These are phyloP conservation scores for Polyommatus icarus DNA, from an alignment of 2,888 invertebrate genomes.

Conservation along the genomic window DNA sequence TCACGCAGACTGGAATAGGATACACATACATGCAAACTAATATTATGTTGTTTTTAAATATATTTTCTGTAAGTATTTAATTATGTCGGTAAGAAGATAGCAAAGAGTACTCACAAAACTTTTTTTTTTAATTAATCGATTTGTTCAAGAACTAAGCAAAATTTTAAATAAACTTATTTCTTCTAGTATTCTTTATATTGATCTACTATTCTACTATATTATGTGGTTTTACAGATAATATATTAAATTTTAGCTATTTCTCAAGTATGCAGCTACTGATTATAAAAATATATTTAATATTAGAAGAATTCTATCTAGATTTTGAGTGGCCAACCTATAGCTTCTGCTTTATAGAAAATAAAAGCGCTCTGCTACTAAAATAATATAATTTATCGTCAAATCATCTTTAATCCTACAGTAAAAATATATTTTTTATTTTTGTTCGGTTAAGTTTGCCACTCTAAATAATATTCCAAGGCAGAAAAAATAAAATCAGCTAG, in stretches of 20 bases:
- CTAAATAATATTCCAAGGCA: neutral
- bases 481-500: slow-evolving; percentile 9
- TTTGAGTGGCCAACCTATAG: neutral
- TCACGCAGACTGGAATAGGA: neutral
- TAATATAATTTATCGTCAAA: too few species aligned
- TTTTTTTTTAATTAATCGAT: neutral
- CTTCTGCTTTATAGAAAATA: neutral
- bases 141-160: neutral
- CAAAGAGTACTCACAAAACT: neutral
- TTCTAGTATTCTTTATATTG: neutral
- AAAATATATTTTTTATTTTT: too few species aligned
- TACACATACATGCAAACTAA: slow-evolving; percentile 3
- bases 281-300: slow-evolving; percentile 28
- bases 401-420: too few species aligned
- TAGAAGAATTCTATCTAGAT: slow-evolving; percentile 6
- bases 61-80: neutral
- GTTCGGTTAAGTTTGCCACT: neutral
- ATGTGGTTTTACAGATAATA: neutral
- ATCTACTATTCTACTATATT: neutral
- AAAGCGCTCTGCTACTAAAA: too few species aligned
- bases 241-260: slow-evolving; percentile 1
- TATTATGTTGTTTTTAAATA: neutral
- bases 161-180: neutral
- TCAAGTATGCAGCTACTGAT: neutral
- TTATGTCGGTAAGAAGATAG: neutral